A percentile compares a stretch with the other conserved stretches of the same genome.
Conservation (phyloP, 2,888 invertebrate genomes). For the Pogonocherus hispidulus region DNA sequence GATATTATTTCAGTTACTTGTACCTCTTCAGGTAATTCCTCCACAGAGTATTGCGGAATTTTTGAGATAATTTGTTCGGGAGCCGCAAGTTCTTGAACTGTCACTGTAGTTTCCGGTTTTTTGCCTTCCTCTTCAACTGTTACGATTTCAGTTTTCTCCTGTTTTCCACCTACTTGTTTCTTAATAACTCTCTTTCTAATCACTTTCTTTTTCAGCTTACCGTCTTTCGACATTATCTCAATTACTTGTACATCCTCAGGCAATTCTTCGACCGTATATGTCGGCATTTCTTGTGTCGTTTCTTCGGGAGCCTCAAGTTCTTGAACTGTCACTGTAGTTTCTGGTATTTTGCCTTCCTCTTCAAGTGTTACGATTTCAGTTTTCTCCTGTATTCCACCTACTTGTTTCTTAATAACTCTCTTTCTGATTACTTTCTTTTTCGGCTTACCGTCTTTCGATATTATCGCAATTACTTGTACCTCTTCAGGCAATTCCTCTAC, state of each 20-base stretch:
- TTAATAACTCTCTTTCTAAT: slow-evolving; percentile 57
- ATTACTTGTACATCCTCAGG: slow-evolving; percentile 54
- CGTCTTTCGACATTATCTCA: slow-evolving; percentile 54
- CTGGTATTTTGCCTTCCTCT: slow-evolving; percentile 64
- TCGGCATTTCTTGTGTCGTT: slow-evolving; percentile 53
- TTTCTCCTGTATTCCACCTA: slow-evolving; percentile 66
- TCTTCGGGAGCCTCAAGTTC: slow-evolving; percentile 64
- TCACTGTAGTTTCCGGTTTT: slow-evolving; percentile 53
- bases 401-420: slow-evolving; percentile 65
- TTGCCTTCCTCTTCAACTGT: slow-evolving; percentile 58
- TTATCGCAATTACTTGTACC: slow-evolving; percentile 57
- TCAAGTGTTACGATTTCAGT: slow-evolving; percentile 69
- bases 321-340: slow-evolving; percentile 65
- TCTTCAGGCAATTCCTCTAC: slow-evolving; percentile 58
- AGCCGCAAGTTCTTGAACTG: slow-evolving; percentile 58
- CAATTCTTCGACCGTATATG: slow-evolving; percentile 60
- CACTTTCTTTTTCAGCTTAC: slow-evolving; percentile 50
- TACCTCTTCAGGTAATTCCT: too few relatives aligned
- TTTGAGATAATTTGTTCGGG: slow-evolving; percentile 52
- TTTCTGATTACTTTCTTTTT: slow-evolving; percentile 52
- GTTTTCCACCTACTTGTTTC: slow-evolving; percentile 57
- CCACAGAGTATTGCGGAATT: too few relatives aligned
- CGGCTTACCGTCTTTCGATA: slow-evolving; percentile 53
- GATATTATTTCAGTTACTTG: too few relatives aligned
- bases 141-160: slow-evolving; percentile 62